Evolutionary conservation across 2,113 vertebrate genomes (phyloP), one percentile per base, ranked within the genome.

Genomic region (Columba livia): DNA sequence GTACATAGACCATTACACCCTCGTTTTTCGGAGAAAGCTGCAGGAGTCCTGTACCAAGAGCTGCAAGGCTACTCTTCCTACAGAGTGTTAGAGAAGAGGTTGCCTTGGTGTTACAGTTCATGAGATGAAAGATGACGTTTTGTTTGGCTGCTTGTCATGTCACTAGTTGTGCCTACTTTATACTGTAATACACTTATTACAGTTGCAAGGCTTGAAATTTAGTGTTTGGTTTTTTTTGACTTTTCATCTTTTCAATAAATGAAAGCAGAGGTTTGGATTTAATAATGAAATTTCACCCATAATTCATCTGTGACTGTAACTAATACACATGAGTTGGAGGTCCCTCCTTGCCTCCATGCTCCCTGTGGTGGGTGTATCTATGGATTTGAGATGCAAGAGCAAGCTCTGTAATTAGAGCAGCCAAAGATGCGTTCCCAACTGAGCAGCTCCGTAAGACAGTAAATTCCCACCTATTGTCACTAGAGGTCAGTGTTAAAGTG

Each of bases 401-500:
- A 42, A 65, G 17, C 28, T 79, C 18, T 12, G 1, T 31, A 42
- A 34, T 67, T 60, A 38, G 15, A 21, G 24, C 34, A 47, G 32
- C 51, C n/a, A 3, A 79, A 77, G 47, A 38, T 36, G 5, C 0
- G 0, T 48, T 93, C 26, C 40, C 29, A 77, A 20, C 53, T 42
- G 36, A 51, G 38, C 32, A 79, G 38, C 42, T 29, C 51, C 44
- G 18, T 70, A 15, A 11, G 70, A 60, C 44, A 48, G 29, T 80
- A 88, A 53, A 84, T 88, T 92, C 48, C 25, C 56, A 54, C 40
- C 29, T 60, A 5, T 18, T 58, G 71, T 93, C 94, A 79, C 85
- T 96, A 92, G 93, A 93, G 71, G 85, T 89, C 91, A 94, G 87
- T 23, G 23, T 86, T 90, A 79, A 88, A 85, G 31, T 88, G 64